Evolutionary conservation across 2,113 vertebrate genomes (phyloP), one percentile per base, ranked within the genome.

Genomic region (Myotis lucifugus): DNA sequence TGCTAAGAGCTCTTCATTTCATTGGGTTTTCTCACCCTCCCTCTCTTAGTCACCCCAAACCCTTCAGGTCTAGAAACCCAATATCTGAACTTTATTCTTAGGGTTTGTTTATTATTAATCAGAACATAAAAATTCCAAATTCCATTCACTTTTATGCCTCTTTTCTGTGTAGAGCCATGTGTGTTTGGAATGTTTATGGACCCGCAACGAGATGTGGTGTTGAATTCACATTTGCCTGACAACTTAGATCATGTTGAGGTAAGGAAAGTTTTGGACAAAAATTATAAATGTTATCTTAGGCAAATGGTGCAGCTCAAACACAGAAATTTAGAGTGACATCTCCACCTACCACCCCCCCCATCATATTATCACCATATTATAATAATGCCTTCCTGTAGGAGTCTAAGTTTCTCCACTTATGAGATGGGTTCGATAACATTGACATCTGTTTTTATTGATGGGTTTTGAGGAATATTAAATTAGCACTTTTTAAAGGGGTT

Each of bases 401-500:
- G 8, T 94, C 11, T 56, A 86, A 77, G 9, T 95, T 88, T 54
- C 32, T 93, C 88, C 34, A 34, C 12, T 91, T 50, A 48, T 13
- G 25, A 92, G 48, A 87, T 79, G 4, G 2, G 14, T 40, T 93
- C 78, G 2, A 73, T 81, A 95, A 91, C 5, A 85, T 37, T 85
- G 52, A 92, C 52, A 29, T 89, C 6, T 46, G 32, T 81, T 64
- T 96, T 93, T 48, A 79, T 37, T 91, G 56, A 91, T 88, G 52
- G 54, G 8, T 61, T 90, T 29, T 50, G n/a, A 88, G 4, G 29
- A 29, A 42, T 93, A 94, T 69, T 94, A 85, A 93, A 79, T 84
- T 70, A 86, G 34, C 32, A 17, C 70, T 93, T 93, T 92, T 86
- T 67, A 81, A 96, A 93, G n/a, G 46, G 18, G 25, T 64, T 92